Percentiles rank a stretch among this genome's conserved stretches.
These are phyloP conservation scores for Alloscopus bannaensis DNA, from an alignment of 2,888 invertebrate species.

Conservation along the genomic window DNA sequence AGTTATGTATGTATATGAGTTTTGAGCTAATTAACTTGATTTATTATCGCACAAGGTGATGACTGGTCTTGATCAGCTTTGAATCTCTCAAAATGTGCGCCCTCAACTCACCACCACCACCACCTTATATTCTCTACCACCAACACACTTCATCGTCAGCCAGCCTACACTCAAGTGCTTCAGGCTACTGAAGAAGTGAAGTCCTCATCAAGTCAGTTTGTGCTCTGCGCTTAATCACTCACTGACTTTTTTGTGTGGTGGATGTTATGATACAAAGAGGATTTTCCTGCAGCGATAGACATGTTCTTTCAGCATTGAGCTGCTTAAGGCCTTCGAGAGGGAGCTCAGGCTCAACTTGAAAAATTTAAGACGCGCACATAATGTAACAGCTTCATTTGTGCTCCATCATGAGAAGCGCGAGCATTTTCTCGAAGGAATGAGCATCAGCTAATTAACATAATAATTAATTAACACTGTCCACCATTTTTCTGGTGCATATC, in stretches of 20 bases:
- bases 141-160: not conserved
- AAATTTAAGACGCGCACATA: too few relatives aligned
- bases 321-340: too few relatives aligned
- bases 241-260: too few relatives aligned
- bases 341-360: too few relatives aligned
- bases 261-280: too few relatives aligned
- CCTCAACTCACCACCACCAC: not conserved
- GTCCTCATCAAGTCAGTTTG: too few relatives aligned
- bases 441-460: constrained; percentile 59
- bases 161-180: too few relatives aligned
- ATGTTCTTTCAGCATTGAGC: too few relatives aligned
- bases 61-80: constrained; percentile 51
- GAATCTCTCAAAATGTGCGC: not conserved
- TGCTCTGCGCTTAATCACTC: too few relatives aligned
- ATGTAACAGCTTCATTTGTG: constrained; percentile 45
- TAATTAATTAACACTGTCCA: constrained; percentile 55
- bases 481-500: not conserved
- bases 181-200: too few relatives aligned
- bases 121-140: constrained; percentile 2
- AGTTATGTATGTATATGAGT: constrained; percentile 25
- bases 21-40: constrained; percentile 61
- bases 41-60: constrained; percentile 57
- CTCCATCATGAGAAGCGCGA: too few relatives aligned
- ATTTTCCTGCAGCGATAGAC: too few relatives aligned
- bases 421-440: constrained; percentile 34